These are phyloP conservation scores for Oncorhynchus kisutch DNA, from an alignment of 2,113 vertebrate species.

Conservation along the genomic window DNA sequence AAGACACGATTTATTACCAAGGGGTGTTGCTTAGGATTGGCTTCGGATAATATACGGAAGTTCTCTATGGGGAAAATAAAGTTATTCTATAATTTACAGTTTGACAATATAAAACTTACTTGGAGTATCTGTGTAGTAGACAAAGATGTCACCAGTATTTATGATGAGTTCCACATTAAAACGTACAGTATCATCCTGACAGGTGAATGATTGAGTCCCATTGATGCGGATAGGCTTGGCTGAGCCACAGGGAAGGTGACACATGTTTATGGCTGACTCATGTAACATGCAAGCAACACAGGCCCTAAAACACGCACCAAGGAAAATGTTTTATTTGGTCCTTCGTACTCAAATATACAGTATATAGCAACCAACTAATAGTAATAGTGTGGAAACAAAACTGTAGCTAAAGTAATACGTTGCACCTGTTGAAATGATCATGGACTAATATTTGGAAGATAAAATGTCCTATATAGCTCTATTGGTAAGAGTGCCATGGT, in stretches of 20 bases:
- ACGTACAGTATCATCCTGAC: background rate
- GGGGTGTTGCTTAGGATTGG: too few relatives aligned
- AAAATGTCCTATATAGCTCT: too few relatives aligned
- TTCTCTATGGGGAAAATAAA: conserved; percentile 12
- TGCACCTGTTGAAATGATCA: too few relatives aligned
- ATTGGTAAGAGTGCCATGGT: too few relatives aligned
- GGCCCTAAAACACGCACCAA: conserved; percentile 1
- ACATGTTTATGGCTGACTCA: background rate
- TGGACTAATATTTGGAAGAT: too few relatives aligned
- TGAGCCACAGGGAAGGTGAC: background rate
- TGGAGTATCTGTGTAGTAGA: conserved; percentile 6
- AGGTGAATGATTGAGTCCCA: background rate
- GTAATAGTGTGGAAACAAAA: too few relatives aligned
- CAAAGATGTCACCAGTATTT: background rate
- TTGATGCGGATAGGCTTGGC: background rate
- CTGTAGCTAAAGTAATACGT: too few relatives aligned
- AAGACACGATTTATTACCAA: too few relatives aligned
- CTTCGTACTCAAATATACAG: background rate
- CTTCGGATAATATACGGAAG: too few relatives aligned
- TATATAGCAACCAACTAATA: too few relatives aligned
- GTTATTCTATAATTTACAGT: too few relatives aligned
- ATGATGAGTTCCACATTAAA: conserved; percentile 8
- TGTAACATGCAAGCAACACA: conserved; percentile 4
- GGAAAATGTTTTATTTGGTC: background rate
- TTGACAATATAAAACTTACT: background rate